These are phyloP conservation scores for Chironomus striatipennis DNA, from an alignment of 1,140 invertebrate species.

Conservation along the genomic window DNA sequence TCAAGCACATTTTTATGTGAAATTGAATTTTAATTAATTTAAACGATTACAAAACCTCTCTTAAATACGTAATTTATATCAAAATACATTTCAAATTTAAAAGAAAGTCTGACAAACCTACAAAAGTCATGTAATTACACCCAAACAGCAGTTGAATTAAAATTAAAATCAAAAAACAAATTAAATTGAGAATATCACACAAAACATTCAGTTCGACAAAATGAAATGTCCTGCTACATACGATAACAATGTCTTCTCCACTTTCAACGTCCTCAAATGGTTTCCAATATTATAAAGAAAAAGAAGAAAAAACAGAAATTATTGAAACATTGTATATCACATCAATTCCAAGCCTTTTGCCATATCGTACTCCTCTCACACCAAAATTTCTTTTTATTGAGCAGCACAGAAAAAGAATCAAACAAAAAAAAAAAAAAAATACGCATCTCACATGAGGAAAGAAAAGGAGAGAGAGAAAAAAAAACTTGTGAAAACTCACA, in stretches of 20 bases:
- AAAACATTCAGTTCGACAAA: neutral
- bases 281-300: neutral
- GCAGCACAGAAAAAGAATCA: too few relatives aligned
- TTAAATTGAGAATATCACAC: neutral
- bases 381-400: neutral
- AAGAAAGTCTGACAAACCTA: too few relatives aligned
- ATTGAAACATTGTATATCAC: neutral
- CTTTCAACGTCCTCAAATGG: neutral
- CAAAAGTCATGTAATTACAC: too few relatives aligned
- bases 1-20: too few relatives aligned
- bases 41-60: too few relatives aligned
- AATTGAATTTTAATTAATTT: too few relatives aligned
- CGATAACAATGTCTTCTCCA: neutral
- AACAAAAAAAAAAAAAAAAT: neutral
- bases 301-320: neutral
- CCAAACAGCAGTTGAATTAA: too few relatives aligned
- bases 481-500: constrained; percentile 12
- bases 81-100: too few relatives aligned
- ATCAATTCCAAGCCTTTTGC: neutral
- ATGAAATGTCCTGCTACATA: neutral
- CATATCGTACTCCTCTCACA: neutral
- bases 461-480: too few relatives aligned
- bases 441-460: neutral
- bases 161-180: too few relatives aligned
- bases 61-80: too few relatives aligned